Percentiles rank a stretch among this genome's conserved stretches.
phyloP scores from a whole-genome alignment of 2,888 invertebrate genomes.

The Rhimphoctona megacephalus region DNA sequence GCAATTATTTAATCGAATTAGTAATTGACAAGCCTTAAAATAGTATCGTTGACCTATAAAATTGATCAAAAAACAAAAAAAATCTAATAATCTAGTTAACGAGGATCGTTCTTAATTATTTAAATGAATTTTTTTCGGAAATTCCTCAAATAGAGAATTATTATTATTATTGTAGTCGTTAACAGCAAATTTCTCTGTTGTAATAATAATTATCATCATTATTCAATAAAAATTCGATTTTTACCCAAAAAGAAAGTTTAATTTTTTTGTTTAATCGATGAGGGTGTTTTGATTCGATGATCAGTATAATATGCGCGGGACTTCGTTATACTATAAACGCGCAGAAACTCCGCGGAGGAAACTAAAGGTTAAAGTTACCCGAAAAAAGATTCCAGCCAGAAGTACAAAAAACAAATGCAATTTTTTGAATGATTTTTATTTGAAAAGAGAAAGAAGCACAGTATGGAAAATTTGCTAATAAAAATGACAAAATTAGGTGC shows the following conservation, averaged over 20 bases:
- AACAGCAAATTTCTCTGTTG: too few species aligned
- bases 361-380: not conserved
- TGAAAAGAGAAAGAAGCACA: not conserved
- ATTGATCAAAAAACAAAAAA: not conserved
- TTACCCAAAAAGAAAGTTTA: not conserved
- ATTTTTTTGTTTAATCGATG: conserved; percentile 58
- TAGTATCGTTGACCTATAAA: not conserved
- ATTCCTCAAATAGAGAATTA: not conserved
- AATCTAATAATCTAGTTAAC: not conserved
- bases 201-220: not conserved
- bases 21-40: not conserved
- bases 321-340: conserved; percentile 11
- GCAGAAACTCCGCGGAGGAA: not conserved
- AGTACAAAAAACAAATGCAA: not conserved
- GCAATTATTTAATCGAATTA: not conserved
- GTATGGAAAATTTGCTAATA: not conserved
- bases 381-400: not conserved
- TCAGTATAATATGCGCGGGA: conserved; percentile 1
- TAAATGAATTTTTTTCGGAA: not conserved
- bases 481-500: not conserved
- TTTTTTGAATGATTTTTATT: not conserved
- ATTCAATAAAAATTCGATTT: too few species aligned
- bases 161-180: not conserved
- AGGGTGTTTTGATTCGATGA: conserved; percentile 39
- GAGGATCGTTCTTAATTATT: not conserved